Conservation (phyloP, 2,888 invertebrate species). For the Dione juno region DNA sequence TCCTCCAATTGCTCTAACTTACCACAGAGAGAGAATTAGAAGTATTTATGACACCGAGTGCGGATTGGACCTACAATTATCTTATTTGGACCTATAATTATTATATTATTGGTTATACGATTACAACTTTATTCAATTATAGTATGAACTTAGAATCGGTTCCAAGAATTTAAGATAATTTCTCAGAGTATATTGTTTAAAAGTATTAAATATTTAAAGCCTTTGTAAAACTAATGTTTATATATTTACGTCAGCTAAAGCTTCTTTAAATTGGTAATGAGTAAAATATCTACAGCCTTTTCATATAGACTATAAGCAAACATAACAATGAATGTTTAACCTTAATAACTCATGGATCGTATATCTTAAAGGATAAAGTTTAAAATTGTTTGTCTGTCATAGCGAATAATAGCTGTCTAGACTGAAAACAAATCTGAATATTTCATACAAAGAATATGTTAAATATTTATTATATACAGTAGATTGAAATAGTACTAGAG, state of each 20-base stretch:
- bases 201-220: too few relatives aligned
- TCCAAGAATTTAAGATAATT: too few relatives aligned
- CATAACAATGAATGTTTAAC: background rate
- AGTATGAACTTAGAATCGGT: background rate
- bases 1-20: too few relatives aligned
- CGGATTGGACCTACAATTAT: too few relatives aligned
- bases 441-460: slow-evolving; percentile 13
- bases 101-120: too few relatives aligned
- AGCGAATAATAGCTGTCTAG: background rate
- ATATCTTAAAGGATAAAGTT: background rate
- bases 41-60: too few relatives aligned
- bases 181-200: too few relatives aligned
- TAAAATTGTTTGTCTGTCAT: background rate
- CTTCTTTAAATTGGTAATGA: slow-evolving; percentile 17
- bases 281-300: background rate
- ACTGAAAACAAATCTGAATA: slow-evolving; percentile 20
- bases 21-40: too few relatives aligned
- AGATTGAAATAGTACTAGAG: background rate
- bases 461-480: slow-evolving; percentile 19
- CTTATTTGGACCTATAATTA: too few relatives aligned
- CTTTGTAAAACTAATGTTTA: too few relatives aligned
- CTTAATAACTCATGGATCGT: background rate
- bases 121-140: too few relatives aligned
- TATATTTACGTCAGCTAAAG: too few relatives aligned
- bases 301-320: slow-evolving; percentile 3